Conservation (phyloP, 1,140 invertebrate genomes). For the Polyergus mexicanus region DNA sequence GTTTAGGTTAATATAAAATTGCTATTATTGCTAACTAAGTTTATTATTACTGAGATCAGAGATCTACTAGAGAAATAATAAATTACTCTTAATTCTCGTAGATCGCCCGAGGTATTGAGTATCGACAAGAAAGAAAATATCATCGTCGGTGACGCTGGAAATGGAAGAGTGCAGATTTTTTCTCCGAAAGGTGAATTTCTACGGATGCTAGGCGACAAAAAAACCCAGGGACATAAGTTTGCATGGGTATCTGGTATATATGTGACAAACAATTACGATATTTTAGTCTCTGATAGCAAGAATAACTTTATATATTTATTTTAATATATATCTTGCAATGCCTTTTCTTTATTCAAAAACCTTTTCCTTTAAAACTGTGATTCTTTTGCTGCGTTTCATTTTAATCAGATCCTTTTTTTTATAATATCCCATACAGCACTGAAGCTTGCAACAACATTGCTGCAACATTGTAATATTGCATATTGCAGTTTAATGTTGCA, state of each 20-base stretch:
- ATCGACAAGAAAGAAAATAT: conserved; percentile 91
- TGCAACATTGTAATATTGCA: no score
- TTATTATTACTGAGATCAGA: not conserved
- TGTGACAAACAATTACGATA: conserved; percentile 88
- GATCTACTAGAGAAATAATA: conserved; percentile 66
- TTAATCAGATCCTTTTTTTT: no score
- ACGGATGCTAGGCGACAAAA: conserved; percentile 89
- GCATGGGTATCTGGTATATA: conserved; percentile 91
- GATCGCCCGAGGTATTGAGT: conserved; percentile 90
- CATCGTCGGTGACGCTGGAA: conserved; percentile 92
- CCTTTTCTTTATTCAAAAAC: no score
- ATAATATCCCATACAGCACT: no score
- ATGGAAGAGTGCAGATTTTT: conserved; percentile 92
- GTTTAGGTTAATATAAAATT: conserved; percentile 43
- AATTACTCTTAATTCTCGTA: conserved; percentile 65
- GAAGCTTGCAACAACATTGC: no score
- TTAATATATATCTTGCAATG: conserved; percentile 77
- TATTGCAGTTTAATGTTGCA: no score
- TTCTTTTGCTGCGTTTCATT: not conserved
- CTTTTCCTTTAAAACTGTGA: no score
- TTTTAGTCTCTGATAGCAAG: conserved; percentile 91
- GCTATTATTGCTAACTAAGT: not conserved
- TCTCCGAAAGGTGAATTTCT: conserved; percentile 89
- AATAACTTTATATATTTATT: conserved; percentile 91
- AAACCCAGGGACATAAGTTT: conserved; percentile 88